Evolutionary conservation across 2,797 vertebrate species (phyloP), one percentile per base, ranked within the genome.

Genomic region (Schizopygopsis malacanthus): DNA sequence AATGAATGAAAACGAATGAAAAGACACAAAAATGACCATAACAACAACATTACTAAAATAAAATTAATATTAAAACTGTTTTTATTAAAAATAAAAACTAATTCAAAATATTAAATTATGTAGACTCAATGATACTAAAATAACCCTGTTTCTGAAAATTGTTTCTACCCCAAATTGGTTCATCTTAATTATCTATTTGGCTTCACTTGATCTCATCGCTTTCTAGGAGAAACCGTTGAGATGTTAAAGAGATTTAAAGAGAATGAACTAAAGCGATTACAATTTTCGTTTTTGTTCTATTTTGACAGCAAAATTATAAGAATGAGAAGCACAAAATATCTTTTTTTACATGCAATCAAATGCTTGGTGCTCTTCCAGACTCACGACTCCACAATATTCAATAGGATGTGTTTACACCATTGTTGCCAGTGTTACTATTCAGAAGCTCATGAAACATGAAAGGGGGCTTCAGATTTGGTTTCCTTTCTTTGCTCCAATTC

Each of bases 371-470:
- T 33, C 10, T 22, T 83, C 72, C 59, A 67, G 47, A 56, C 63
- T 80, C 77, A 25, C 67, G 20, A 5, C 41, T 63, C 43, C 4
- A 13, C 81, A 50, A 6, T 33, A 73, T 25, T 56, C n/a, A 78
- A 70, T 39, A 56, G 54, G 50, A 47, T 28, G 25, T 52, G 25
- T 71, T 63, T 73, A 65, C 43, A 72, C 33, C 4, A 37, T 43
- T 77, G 79, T 82, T 54, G 75, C 41, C 86, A 80, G 67, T 85
- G 73, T 65, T 61, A 28, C 81, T 88, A 81, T 85, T 61, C 78
- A 73, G 50, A 69, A 85, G 41, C 81, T 86, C 54, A 79, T 85
- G 47, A 88, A 87, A 80, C 69, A 41, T 43, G 65, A 84, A 87
- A 75, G 84, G 22, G 22, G 63, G 79, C 82, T 28, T 81, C 59